A percentile compares a stretch with the other conserved stretches of the same genome.
phyloP scores from a whole-genome alignment of 2,888 invertebrate species.

The Cephus runcator region DNA sequence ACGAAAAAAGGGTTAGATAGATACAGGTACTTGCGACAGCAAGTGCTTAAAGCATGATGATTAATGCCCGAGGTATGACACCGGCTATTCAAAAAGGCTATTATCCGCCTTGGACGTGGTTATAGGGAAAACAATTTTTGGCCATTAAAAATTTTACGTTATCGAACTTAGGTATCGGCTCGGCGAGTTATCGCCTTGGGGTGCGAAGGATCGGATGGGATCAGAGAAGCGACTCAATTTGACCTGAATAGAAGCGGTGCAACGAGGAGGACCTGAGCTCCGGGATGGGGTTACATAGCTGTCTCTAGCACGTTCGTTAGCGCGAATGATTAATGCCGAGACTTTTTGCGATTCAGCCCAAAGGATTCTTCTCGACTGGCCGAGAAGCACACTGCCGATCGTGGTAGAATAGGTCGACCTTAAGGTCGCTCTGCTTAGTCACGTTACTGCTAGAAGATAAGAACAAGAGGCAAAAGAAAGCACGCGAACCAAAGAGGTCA shows the following conservation, averaged over 20 bases:
- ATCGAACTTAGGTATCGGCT: neutral
- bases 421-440: neutral
- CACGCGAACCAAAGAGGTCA: neutral
- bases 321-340: conserved; percentile 17
- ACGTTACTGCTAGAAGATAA: neutral
- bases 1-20: neutral
- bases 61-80: neutral
- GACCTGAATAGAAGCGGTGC: neutral
- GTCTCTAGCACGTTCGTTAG: conserved; percentile 15
- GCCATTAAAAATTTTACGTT: conserved; percentile 17
- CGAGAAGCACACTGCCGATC: neutral
- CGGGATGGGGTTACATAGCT: neutral
- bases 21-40: neutral
- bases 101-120: neutral
- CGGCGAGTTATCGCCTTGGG: neutral
- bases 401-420: neutral
- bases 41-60: neutral
- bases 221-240: neutral
- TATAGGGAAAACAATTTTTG: conserved; percentile 19
- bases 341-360: conserved; percentile 17
- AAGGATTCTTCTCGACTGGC: conserved; percentile 4
- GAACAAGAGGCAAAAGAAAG: neutral
- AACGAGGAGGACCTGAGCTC: neutral
- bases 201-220: neutral
- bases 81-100: neutral